Conservation (phyloP, 2,113 vertebrate species). For the Narcine bancroftii region DNA sequence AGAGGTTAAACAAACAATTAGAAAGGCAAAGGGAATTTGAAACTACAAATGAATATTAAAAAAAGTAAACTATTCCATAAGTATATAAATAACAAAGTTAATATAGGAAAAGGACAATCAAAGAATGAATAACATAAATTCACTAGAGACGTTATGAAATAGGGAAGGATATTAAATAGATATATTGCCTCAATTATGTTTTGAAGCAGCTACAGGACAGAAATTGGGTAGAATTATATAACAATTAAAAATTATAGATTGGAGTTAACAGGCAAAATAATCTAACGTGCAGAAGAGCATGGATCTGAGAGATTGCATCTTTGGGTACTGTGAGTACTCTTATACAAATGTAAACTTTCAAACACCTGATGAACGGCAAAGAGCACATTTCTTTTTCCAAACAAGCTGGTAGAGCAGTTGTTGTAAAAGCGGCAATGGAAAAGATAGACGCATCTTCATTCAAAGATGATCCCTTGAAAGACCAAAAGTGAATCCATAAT, state of each 20-base stretch:
- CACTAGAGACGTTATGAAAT: neutral
- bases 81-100: neutral
- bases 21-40: neutral
- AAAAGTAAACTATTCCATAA: neutral
- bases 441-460: neutral
- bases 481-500: no score
- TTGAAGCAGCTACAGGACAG: neutral
- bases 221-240: neutral
- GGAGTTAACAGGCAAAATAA: neutral
- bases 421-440: neutral
- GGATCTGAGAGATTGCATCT: neutral
- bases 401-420: neutral
- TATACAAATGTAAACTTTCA: neutral
- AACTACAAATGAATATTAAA: neutral
- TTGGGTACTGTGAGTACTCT: neutral
- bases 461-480: neutral
- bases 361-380: neutral
- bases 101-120: neutral
- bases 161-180: neutral
- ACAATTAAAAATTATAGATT: neutral
- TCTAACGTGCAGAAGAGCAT: neutral
- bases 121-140: neutral
- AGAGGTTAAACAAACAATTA: conserved; percentile 2
- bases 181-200: neutral
- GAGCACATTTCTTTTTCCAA: neutral